A percentile compares a stretch with the other conserved stretches of the same genome.
Evolutionary conservation across 2,888 invertebrate species (phyloP).

Genomic region (Pseudococcus viburni): DNA sequence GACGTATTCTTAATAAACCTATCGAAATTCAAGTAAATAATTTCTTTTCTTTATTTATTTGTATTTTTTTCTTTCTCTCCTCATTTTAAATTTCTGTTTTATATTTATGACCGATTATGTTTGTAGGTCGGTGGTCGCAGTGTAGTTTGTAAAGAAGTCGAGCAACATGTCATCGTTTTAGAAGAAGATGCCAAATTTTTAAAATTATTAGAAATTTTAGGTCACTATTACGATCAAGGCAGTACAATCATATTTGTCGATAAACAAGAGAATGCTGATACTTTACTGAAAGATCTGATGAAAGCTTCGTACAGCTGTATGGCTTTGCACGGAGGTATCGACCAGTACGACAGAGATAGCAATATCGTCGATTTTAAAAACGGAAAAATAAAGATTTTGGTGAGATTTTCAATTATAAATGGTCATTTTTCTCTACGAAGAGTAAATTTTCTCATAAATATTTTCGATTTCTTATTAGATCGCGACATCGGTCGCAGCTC

Average conservation of each 20-base stretch:
- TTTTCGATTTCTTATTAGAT: conserved; percentile 72
- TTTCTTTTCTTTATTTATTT: neutral
- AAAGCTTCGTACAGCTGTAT: conserved; percentile 96
- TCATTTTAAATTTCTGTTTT: neutral
- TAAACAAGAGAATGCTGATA: conserved; percentile 97
- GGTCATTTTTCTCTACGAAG: too few species aligned
- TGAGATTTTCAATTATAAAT: conserved; percentile 70
- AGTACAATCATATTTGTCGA: conserved; percentile 98
- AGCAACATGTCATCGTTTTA: conserved; percentile 92
- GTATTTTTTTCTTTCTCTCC: neutral
- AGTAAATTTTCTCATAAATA: neutral
- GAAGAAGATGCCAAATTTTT: conserved; percentile 98
- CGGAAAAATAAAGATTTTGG: conserved; percentile 91
- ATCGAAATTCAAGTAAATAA: conserved; percentile 86
- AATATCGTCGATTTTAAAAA: conserved; percentile 98
- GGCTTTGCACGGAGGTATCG: conserved; percentile 98
- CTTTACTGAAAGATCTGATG: conserved; percentile 92
- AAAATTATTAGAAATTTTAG: conserved; percentile 97
- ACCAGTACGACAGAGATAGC: conserved; percentile 98
- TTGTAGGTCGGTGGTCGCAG: conserved; percentile 90
- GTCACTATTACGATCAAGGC: conserved; percentile 91
- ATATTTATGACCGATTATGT: neutral
- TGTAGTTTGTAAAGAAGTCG: conserved; percentile 97
- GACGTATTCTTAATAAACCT: conserved; percentile 93
- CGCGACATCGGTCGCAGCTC: conserved; percentile 97